phyloP scores from a whole-genome alignment of 2,797 vertebrate species.

The Neomorphus geoffroyi region DNA sequence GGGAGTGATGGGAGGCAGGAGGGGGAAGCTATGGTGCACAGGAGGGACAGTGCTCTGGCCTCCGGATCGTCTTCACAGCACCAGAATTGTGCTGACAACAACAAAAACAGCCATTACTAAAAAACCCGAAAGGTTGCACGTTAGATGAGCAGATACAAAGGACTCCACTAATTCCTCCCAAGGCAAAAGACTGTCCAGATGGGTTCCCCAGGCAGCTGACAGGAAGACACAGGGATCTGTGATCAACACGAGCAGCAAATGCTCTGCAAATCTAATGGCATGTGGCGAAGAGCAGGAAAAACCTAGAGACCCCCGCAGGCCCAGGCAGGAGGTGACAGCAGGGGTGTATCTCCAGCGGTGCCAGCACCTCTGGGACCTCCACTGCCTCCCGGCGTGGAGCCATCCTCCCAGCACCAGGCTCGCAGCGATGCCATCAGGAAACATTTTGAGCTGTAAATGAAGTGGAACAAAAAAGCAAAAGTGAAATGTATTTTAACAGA shows the following conservation, averaged over 20 bases:
- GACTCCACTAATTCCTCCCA: neutral
- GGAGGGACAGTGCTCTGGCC: neutral
- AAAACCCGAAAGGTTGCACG: neutral
- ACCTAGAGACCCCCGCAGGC: neutral
- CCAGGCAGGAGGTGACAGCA: neutral
- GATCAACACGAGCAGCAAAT: accelerated
- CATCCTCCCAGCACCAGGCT: neutral
- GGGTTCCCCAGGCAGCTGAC: neutral
- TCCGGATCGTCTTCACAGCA: neutral
- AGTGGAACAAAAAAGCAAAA: neutral
- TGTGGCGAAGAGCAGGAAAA: neutral
- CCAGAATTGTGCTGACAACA: neutral
- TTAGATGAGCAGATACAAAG: neutral
- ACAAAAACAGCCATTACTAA: neutral
- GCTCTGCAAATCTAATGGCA: neutral
- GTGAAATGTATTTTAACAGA: neutral
- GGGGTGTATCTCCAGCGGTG: neutral
- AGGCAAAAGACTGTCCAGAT: neutral
- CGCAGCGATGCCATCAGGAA: accelerated
- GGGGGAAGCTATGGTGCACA: accelerated
- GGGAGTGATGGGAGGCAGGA: too few relatives aligned
- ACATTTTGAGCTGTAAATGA: neutral
- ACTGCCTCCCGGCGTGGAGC: accelerated
- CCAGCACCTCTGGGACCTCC: neutral
- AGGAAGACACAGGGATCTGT: neutral